Evolutionary conservation across 2,888 invertebrate species (phyloP).

Genomic region (Uropetala carovei): DNA sequence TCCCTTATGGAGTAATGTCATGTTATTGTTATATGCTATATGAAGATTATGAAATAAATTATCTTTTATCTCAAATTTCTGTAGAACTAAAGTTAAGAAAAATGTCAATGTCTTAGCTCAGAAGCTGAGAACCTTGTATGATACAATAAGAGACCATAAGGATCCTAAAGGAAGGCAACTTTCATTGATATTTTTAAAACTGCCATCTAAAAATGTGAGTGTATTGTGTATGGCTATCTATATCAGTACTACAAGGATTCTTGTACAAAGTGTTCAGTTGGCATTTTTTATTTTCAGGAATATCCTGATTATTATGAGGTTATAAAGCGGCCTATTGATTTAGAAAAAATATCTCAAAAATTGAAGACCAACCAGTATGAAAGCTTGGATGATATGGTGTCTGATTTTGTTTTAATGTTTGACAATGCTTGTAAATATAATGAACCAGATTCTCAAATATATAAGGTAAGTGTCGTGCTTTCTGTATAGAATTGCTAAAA

Average conservation of each 20-base stretch:
- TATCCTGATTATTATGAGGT: constrained; percentile 99
- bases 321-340: constrained; percentile 96
- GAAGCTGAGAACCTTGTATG: constrained; percentile 91
- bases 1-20: background rate
- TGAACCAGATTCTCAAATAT: constrained; percentile 97
- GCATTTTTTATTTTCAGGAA: constrained; percentile 78
- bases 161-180: constrained; percentile 92
- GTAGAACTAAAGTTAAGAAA: constrained; percentile 62
- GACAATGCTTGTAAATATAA: constrained; percentile 98
- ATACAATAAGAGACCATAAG: constrained; percentile 92
- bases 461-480: constrained; percentile 80
- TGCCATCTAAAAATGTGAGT: constrained; percentile 90
- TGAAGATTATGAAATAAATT: background rate
- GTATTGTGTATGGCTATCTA: background rate
- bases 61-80: background rate
- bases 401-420: constrained; percentile 94
- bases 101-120: constrained; percentile 77
- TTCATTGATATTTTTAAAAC: constrained; percentile 95
- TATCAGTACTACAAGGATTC: background rate
- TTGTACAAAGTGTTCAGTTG: background rate
- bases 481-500: background rate
- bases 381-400: constrained; percentile 89
- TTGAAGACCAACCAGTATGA: constrained; percentile 86
- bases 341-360: constrained; percentile 94
- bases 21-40: background rate